phyloP scores from a whole-genome alignment of 2,113 vertebrate species.

The Elanus axillaris region DNA sequence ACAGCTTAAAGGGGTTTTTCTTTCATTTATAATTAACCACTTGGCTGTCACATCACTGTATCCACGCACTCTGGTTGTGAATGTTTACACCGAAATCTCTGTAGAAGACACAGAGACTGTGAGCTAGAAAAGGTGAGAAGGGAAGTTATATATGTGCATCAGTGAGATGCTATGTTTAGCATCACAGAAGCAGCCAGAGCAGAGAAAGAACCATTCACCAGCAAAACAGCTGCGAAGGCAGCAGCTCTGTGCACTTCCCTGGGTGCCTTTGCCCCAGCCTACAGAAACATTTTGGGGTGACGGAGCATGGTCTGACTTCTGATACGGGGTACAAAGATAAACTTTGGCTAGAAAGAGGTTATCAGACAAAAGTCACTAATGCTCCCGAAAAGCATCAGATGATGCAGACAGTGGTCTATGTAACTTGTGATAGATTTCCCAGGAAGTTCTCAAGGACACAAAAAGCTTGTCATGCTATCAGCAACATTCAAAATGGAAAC shows the following conservation, averaged over 20 bases:
- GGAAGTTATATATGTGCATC: neutral
- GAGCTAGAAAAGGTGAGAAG: neutral
- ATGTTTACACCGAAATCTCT: neutral
- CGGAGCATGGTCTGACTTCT: neutral
- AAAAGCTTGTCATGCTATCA: neutral
- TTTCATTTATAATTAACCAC: constrained; percentile 63
- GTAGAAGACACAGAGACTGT: neutral
- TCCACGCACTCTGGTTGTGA: neutral
- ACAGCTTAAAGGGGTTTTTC: constrained; percentile 25
- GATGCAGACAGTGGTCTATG: fast-evolving
- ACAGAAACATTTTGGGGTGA: neutral
- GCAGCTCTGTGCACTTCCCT: neutral
- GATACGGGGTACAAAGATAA: neutral
- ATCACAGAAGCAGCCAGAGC: neutral
- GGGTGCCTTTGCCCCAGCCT: neutral
- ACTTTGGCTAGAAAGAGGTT: neutral
- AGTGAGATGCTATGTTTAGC: neutral
- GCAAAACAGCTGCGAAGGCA: neutral
- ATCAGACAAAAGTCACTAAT: neutral
- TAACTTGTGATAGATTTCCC: neutral
- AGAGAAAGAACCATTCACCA: neutral
- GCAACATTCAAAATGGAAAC: neutral
- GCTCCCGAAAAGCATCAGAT: neutral
- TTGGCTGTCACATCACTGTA: constrained; percentile 5
- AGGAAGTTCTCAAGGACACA: neutral